Base-by-base conservation (phyloP, 2,888 invertebrate species). In the Dasysyrphus tricinctus region DNA sequence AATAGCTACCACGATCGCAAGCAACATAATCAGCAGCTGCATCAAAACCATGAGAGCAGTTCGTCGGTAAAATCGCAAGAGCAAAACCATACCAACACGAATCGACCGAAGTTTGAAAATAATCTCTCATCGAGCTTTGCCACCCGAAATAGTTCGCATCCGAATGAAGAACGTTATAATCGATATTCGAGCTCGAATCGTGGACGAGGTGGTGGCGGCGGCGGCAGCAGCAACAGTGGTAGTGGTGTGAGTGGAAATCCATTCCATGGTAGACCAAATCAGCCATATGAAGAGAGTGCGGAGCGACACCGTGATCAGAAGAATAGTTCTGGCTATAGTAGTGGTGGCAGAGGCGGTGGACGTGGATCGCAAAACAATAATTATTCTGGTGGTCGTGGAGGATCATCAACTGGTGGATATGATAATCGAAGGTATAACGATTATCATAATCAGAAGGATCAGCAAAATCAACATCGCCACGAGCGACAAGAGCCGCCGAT, bases 121-220 rank as follows among this genome's bases (percentile, higher is more conserved):
- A 93, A 92, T 88, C 90, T 93, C 47, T 93, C 93, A 0, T 91
- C 92, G 44, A 92, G 92, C 63, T 93, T 93, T 89, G 91, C 91
- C 6, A 91, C 84, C 5, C 80, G 84, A 29, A 88, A 80, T 34
- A 80, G 74, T 54, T 74, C 82, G 12, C 84, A 88, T 12, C 70
- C 75, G 16, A 72, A 78, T 39, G 84, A 85, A 11, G 80, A 80
- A 2, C 84, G 83, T 6, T 67, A 75, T 19, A 80, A 78, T 49
- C 59, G 84, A 9, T 84, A 84, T 65, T 34, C 67, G 12, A 84
- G 59, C 32, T 88, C 84, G 12, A 77, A 44, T 56, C 87, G 80
- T 42, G 87, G 84, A 5, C 84, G 86, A 51, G 82, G 80, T 34
- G 80, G 73, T 8, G 75, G 59, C n/a, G 86, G 88, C 3, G 59